These are phyloP conservation scores for Heliornis fulica DNA, from an alignment of 2,113 vertebrate genomes.

Conservation along the genomic window DNA sequence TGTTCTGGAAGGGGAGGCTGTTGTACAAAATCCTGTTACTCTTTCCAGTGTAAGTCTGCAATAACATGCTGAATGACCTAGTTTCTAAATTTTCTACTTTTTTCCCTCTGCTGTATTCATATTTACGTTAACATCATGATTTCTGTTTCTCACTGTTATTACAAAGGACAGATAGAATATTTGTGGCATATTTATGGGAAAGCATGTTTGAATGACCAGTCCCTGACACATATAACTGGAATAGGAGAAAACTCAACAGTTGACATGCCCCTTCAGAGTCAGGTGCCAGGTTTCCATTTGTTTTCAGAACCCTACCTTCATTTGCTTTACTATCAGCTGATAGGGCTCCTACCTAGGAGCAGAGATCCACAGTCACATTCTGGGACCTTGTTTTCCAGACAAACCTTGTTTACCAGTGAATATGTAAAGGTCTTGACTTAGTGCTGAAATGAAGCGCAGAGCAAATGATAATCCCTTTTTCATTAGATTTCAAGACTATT, in stretches of 20 bases:
- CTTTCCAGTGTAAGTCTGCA: neutral
- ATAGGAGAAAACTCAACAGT: neutral
- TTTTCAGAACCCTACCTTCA: neutral
- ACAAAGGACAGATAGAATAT: neutral
- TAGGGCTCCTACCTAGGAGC: neutral
- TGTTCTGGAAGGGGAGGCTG: neutral
- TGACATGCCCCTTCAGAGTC: neutral
- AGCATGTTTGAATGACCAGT: neutral
- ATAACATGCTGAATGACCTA: neutral
- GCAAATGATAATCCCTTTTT: neutral
- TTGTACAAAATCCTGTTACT: neutral
- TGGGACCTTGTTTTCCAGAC: neutral
- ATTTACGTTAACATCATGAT: neutral
- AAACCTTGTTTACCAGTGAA: neutral
- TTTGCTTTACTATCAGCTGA: neutral
- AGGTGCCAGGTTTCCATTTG: neutral
- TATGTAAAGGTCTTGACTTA: neutral
- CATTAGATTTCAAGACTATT: neutral
- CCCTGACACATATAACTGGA: neutral
- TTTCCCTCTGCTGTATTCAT: neutral
- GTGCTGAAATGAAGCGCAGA: neutral
- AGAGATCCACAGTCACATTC: neutral
- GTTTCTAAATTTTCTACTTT: slow-evolving; percentile 3
- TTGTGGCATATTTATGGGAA: neutral
- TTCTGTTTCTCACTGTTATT: neutral